Evolutionary conservation across 2,888 invertebrate genomes (phyloP), one percentile per base, ranked within the genome.

Genomic region (Tromatobia lineatoria): DNA sequence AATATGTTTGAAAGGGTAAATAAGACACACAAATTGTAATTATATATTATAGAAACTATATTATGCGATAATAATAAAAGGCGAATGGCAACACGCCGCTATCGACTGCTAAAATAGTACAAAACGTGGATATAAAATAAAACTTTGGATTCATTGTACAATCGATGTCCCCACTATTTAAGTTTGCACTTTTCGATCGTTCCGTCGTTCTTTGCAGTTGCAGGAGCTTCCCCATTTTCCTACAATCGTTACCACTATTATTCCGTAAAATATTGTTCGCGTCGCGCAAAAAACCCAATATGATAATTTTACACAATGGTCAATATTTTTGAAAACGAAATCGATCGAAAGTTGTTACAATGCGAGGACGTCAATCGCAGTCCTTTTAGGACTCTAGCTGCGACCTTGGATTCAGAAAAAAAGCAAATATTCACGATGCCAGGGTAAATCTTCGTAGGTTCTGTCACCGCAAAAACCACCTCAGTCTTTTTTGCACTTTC

Each of bases 31-130:
- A 2, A 73, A 54, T 73, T 73, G 29, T 29, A 45, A 45, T 45
- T 10, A 13, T 45, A 45, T 45, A 34, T 25, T 61, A 61, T 38
- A n/a, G 2, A 34, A 29, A 34, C 38, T 47, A n/a, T 45, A 57
- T 61, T 74, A 64, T 47, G n/a, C 18, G 29, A 73, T 34, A 18
- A 76, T 52, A 54, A 64, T 75, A 67, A 25, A 54, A 64, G 50
- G 64, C 34, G 52, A 76, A 66, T 66, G 76, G 76, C 76, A 54
- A 42, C 25, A 52, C 66, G 66, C 66, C 76, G 42, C 54, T 66
- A 66, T 42, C 47, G 38, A 54, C 20, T 52, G 18, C 61, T 74
- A 47, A n/a, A 6, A 59, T 52, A 23, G 34, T 50, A 75, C 18
- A 64, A 42, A 61, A 50, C 13, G 11, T 8, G n/a, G 15, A 23